Base-by-base conservation (phyloP, 1,140 invertebrate genomes). In the Tetragnatha versicolor region DNA sequence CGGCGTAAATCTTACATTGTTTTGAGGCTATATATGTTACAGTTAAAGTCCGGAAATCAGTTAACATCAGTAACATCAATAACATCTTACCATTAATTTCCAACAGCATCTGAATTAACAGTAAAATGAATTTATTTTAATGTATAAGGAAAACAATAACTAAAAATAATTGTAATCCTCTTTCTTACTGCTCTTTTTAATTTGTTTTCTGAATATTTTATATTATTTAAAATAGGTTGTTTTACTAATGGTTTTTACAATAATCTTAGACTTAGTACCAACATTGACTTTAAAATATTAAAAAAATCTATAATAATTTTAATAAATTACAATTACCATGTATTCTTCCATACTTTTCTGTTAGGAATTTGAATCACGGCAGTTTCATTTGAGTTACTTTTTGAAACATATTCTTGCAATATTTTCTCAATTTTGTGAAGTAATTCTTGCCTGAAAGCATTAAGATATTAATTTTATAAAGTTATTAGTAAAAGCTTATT, bases 371-470 rank as follows among this genome's bases (percentile, higher is more conserved):
- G 33, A 25, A 73, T 29, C 5, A 10, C 22, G 31, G 33, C 35
- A 22, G 33, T 5, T 1, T 60, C 25, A 45, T 61, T 45, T 0
- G 51, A 1, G 2, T 10, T 25, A 17, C 60, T 73, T 45, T 73
- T 58, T 42, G 20, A 25, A 6, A 60, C 5, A 45, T 42, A 58
- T 37, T 73, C 37, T 31, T 60, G 22, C 9, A 73, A 45, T 45
- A 60, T 73, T 12, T 60, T 20, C 60, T 73, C 53, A 33, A 73
- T 73, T 29, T 73, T 73, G n/a, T 45, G 27, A 9, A 60, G 22
- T 12, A 73, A 29, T 1, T 29, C 2, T 17, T 45, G 12, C 27
- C 69, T 73, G 25, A 45, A n/a, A n/a, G n/a, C n/a, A n/a, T n/a
- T n/a, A n/a, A n/a, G n/a, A n/a, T n/a, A n/a, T n/a, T n/a, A n/a